phyloP scores from a whole-genome alignment of 35 echinoderm and acorn worm species.

The Ptychodera flava region DNA sequence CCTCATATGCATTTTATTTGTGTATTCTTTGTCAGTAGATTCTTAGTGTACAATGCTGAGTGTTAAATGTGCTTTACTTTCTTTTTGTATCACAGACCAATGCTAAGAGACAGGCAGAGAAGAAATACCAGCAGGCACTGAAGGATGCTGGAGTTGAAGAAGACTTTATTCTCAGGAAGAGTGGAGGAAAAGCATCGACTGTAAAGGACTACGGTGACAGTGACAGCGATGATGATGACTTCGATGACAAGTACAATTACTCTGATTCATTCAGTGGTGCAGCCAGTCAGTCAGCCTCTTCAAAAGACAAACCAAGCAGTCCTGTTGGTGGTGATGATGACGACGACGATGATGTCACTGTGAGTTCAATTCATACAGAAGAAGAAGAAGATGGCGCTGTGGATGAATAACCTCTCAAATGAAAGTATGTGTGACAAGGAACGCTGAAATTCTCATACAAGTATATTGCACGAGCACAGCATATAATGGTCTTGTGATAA shows the following conservation, averaged over 20 bases:
- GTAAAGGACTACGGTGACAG: background rate
- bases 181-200: slow-evolving; percentile 11
- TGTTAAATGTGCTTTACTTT: too few relatives aligned
- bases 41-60: too few relatives aligned
- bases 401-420: background rate
- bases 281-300: background rate
- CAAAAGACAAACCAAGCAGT: background rate
- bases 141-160: slow-evolving; percentile 74
- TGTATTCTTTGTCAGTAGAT: too few relatives aligned
- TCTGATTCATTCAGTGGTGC: background rate
- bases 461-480: too few relatives aligned
- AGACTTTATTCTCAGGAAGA: slow-evolving; percentile 68
- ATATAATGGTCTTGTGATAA: too few relatives aligned
- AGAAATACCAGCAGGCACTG: slow-evolving; percentile 78
- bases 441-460: too few relatives aligned
- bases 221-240: background rate
- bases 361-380: slow-evolving; percentile 41
- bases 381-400: background rate
- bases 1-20: too few relatives aligned
- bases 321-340: slow-evolving; percentile 30
- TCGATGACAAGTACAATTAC: background rate
- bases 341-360: slow-evolving; percentile 3
- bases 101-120: slow-evolving; percentile 79
- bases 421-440: background rate
- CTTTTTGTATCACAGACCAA: slow-evolving; percentile 66